These are phyloP conservation scores for Trachelus tabidus DNA, from an alignment of 2,888 invertebrate genomes.

Conservation along the genomic window DNA sequence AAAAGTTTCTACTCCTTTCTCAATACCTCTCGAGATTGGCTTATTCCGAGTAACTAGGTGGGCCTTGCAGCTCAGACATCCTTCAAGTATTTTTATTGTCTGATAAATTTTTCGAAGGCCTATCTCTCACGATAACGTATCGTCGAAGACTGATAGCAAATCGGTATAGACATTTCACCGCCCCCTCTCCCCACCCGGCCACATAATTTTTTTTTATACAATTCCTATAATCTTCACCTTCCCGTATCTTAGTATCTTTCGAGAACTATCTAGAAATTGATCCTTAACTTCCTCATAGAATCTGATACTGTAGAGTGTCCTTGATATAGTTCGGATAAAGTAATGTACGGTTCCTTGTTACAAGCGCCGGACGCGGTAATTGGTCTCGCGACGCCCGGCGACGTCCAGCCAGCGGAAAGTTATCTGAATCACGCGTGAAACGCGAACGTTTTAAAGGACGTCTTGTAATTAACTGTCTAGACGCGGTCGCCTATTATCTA, in stretches of 20 bases:
- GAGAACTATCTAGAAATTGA: not conserved
- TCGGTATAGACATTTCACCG: not conserved
- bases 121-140: not conserved
- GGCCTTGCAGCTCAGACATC: not conserved
- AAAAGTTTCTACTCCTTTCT: not conserved
- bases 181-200: too few relatives aligned
- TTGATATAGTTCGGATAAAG: not conserved
- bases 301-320: not conserved
- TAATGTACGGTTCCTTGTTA: not conserved
- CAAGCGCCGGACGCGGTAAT: not conserved
- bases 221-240: not conserved
- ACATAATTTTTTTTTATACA: not conserved
- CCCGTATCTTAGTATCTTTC: not conserved
- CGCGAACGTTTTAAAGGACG: conserved; percentile 53
- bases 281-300: not conserved
- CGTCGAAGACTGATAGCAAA: not conserved
- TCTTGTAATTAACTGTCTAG: conserved; percentile 62
- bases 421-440: conserved; percentile 1
- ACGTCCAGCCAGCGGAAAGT: not conserved
- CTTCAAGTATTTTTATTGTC: not conserved
- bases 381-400: not conserved
- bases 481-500: conserved; percentile 59
- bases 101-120: not conserved
- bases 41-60: not conserved
- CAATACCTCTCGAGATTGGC: not conserved